Percentiles rank a stretch among this genome's conserved stretches.
Evolutionary conservation across 2,113 vertebrate genomes (phyloP).

Genomic region (human): DNA sequence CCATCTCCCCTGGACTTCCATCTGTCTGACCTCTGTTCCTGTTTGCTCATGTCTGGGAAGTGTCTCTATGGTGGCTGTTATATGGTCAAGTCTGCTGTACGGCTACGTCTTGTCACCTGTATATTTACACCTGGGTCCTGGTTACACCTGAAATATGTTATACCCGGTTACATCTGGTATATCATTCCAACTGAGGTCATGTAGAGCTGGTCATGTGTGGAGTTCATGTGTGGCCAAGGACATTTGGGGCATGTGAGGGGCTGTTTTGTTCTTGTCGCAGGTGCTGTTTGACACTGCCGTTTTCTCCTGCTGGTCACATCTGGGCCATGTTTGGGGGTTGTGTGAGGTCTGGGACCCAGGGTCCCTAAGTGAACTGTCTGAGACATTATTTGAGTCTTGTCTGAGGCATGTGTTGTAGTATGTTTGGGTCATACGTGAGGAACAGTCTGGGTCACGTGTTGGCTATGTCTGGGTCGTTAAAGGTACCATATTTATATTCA

Average conservation of each 20-base stretch:
- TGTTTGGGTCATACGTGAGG: neutral
- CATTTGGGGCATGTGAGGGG: fast-evolving
- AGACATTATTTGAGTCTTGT: neutral
- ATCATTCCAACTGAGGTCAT: neutral
- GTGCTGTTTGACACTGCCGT: neutral
- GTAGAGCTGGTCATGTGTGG: neutral
- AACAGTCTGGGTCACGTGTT: neutral
- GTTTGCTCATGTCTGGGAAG: neutral
- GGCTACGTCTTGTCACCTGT: fast-evolving
- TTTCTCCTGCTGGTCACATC: neutral
- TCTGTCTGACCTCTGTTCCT: neutral
- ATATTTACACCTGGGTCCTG: neutral
- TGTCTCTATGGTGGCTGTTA: neutral
- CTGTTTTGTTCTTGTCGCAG: neutral
- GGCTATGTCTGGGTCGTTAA: neutral
- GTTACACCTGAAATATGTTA: too few species aligned
- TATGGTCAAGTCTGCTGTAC: neutral
- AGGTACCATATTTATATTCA: neutral
- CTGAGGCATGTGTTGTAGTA: neutral
- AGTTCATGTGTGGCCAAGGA: neutral
- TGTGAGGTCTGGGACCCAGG: neutral
- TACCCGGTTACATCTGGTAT: neutral
- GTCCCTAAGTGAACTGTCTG: neutral
- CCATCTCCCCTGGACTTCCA: neutral
- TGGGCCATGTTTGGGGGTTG: neutral